Evolutionary conservation across 2,113 vertebrate species (phyloP).

Genomic region (Triplophysa tibetana): DNA sequence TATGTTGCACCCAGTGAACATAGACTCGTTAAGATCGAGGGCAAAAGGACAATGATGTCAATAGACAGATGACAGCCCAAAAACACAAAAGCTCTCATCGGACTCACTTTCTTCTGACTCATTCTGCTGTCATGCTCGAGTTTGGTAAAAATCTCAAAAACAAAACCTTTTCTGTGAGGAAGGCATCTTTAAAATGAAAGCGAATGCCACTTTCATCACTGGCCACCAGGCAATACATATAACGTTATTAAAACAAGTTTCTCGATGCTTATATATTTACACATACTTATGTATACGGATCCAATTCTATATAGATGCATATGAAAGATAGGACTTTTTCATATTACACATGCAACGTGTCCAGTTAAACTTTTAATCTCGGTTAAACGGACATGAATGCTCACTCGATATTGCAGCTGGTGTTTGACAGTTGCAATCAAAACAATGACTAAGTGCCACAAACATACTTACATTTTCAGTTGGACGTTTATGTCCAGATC

Average conservation of each 20-base stretch:
- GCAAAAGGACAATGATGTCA: constrained; percentile 43
- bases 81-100: constrained; percentile 36
- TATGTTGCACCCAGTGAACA: constrained; percentile 5
- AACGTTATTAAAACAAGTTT: too few relatives aligned
- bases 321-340: neutral
- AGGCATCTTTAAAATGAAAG: neutral
- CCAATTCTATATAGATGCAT: neutral
- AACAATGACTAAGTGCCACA: constrained; percentile 32
- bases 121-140: constrained; percentile 41
- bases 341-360: neutral
- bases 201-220: too few relatives aligned
- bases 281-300: too few relatives aligned
- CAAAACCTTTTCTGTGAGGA: neutral
- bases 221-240: too few relatives aligned
- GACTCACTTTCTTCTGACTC: constrained; percentile 41
- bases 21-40: constrained; percentile 32
- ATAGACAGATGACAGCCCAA: constrained; percentile 32
- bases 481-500: constrained; percentile 96
- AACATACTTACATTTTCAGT: constrained; percentile 90
- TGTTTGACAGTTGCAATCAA: constrained; percentile 49
- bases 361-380: neutral
- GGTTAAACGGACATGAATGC: too few relatives aligned
- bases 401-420: constrained; percentile 1
- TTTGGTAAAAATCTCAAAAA: constrained; percentile 42
- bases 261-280: too few relatives aligned